A percentile compares a stretch with the other conserved stretches of the same genome.
These are phyloP conservation scores for Zaprionus lachaisei DNA, from an alignment of 1,140 invertebrate genomes.

Conservation along the genomic window DNA sequence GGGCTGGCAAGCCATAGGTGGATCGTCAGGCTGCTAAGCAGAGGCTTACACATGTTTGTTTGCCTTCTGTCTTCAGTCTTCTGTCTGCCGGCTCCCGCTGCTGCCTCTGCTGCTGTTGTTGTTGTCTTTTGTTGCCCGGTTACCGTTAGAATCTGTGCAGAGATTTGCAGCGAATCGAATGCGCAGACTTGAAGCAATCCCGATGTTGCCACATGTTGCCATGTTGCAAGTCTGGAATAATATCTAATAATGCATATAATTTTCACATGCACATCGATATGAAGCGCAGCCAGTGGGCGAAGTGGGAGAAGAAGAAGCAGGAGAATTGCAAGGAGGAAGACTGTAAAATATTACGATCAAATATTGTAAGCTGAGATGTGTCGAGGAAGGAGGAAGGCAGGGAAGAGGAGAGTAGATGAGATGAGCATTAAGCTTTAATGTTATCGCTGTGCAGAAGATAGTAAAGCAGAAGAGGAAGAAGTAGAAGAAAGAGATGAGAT, in stretches of 20 bases:
- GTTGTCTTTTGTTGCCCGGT: constrained; percentile 43
- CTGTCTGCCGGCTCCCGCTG: constrained; percentile 30
- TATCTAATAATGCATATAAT: constrained; percentile 82
- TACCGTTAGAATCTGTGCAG: constrained; percentile 50
- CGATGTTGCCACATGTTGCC: background rate
- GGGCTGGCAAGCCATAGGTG: constrained; percentile 26
- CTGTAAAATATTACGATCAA: constrained; percentile 78
- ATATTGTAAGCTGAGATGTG: constrained; percentile 56
- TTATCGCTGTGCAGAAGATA: constrained; percentile 23
- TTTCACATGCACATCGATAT: constrained; percentile 71
- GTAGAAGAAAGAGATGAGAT: constrained; percentile 13
- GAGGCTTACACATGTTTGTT: constrained; percentile 79
- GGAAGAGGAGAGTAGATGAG: constrained; percentile 8
- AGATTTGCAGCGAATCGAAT: constrained; percentile 36
- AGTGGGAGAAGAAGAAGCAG: background rate
- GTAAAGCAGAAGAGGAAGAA: constrained; percentile 15
- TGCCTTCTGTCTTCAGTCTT: constrained; percentile 51
- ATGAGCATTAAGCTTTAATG: constrained; percentile 56
- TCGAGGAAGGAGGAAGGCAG: background rate
- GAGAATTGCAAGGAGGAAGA: constrained; percentile 15
- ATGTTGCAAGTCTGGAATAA: constrained; percentile 59
- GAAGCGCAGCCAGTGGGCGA: constrained; percentile 12
- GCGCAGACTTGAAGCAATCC: constrained; percentile 6
- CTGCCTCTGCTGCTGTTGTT: constrained; percentile 39
- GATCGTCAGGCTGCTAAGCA: constrained; percentile 74